Percentiles rank a stretch among this genome's conserved stretches.
phyloP scores from a whole-genome alignment of 2,797 vertebrate species.

The Ispidina picta region DNA sequence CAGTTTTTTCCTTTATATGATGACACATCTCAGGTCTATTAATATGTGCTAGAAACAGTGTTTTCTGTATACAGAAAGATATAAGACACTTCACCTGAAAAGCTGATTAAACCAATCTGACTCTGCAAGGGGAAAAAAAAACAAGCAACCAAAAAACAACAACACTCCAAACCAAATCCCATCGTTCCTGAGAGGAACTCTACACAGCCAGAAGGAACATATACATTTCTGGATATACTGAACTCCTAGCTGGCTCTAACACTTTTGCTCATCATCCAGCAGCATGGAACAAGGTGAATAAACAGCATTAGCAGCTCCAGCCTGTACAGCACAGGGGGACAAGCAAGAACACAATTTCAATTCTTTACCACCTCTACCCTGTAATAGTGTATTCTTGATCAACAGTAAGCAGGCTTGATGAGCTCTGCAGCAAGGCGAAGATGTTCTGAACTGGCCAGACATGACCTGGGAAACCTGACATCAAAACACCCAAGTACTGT shows the following conservation, averaged over 20 bases:
- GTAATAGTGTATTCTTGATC: not conserved
- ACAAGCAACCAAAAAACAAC: not conserved
- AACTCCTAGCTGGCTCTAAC: not conserved
- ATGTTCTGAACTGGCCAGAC: not conserved
- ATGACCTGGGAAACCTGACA: not conserved
- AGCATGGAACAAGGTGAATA: not conserved
- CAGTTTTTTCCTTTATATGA: not conserved
- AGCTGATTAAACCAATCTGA: not conserved
- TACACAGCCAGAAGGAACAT: not conserved
- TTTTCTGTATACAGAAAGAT: not conserved
- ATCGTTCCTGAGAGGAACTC: not conserved
- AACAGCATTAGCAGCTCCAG: not conserved
- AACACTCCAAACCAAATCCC: not conserved
- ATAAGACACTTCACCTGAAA: not conserved
- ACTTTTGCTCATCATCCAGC: not conserved
- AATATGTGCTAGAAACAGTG: not conserved
- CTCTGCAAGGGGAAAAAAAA: not conserved
- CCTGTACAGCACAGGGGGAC: not conserved
- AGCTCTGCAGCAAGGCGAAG: not conserved
- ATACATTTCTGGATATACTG: not conserved
- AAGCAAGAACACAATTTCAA: not conserved
- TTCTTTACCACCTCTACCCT: not conserved
- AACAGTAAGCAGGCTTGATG: not conserved
- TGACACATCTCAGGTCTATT: not conserved
- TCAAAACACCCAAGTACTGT: not conserved